These are phyloP conservation scores for Montipora foliosa DNA, from an alignment of 64 coral and sea anemone species.

Conservation along the genomic window DNA sequence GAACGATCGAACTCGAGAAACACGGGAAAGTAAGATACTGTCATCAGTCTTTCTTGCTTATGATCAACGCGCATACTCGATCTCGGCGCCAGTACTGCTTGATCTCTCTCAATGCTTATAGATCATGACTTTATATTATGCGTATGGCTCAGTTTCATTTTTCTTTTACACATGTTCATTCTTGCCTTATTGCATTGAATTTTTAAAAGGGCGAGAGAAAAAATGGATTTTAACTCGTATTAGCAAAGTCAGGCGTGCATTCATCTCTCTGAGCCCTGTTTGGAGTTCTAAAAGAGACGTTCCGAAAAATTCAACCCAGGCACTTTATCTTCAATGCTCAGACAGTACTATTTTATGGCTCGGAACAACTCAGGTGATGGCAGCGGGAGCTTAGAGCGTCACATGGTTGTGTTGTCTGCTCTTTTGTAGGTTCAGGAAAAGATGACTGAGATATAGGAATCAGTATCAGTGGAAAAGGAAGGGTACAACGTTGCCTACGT, in stretches of 20 bases:
- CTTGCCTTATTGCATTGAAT: neutral
- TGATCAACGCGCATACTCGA: neutral
- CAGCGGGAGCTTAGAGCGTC: neutral
- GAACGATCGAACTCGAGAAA: neutral
- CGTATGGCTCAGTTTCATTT: neutral
- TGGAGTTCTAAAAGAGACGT: conserved; percentile 15
- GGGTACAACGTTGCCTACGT: neutral
- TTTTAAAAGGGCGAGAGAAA: neutral
- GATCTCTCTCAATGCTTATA: neutral
- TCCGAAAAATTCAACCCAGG: neutral
- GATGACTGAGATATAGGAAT: neutral
- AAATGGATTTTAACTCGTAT: conserved; percentile 44
- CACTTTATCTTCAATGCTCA: neutral
- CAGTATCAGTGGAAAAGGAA: neutral
- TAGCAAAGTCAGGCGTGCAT: conserved; percentile 47
- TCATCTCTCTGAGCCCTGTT: conserved; percentile 36
- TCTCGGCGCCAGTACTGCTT: neutral
- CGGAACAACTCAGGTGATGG: neutral
- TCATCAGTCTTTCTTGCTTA: neutral
- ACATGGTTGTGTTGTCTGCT: conserved; percentile 8
- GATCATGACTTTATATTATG: neutral
- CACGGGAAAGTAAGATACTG: neutral
- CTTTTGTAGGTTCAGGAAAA: neutral
- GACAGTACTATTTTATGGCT: conserved; percentile 17
- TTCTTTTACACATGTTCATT: neutral